Percentiles rank a stretch among this genome's conserved stretches.
Evolutionary conservation across 2,888 invertebrate genomes (phyloP).

Genomic region (Sisyra terminalis): DNA sequence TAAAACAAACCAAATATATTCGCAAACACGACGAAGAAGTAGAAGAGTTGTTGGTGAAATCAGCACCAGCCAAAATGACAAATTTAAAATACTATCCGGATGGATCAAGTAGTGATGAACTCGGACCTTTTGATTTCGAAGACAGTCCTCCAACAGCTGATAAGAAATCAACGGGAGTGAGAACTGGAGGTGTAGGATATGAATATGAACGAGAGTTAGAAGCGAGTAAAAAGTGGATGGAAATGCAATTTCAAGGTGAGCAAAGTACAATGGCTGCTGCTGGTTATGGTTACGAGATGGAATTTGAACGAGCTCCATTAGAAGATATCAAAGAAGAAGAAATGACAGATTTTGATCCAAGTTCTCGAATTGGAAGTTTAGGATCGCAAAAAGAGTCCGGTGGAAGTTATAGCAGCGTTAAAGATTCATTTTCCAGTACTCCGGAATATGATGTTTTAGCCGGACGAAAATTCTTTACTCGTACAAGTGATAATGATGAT

Average conservation of each 20-base stretch:
- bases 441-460: conserved; percentile 81
- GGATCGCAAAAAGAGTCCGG: conserved; percentile 65
- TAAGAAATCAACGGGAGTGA: conserved; percentile 17
- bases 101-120: conserved; percentile 37
- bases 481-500: conserved; percentile 78
- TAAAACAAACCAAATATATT: conserved; percentile 34
- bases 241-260: conserved; percentile 72
- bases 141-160: conserved; percentile 38
- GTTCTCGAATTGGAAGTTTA: conserved; percentile 56
- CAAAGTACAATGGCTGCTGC: conserved; percentile 38
- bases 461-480: conserved; percentile 66
- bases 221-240: conserved; percentile 75
- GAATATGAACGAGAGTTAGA: conserved; percentile 42
- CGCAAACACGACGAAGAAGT: conserved; percentile 52
- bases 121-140: conserved; percentile 50
- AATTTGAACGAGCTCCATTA: conserved; percentile 65
- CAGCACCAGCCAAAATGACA: conserved; percentile 40
- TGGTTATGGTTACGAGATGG: conserved; percentile 53
- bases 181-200: conserved; percentile 19
- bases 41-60: conserved; percentile 50
- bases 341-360: conserved; percentile 64
- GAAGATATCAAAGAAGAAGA: conserved; percentile 91
- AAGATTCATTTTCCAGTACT: conserved; percentile 80
- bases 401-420: conserved; percentile 65
- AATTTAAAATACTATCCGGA: conserved; percentile 30